Percentiles rank a stretch among this genome's conserved stretches.
phyloP scores from a whole-genome alignment of 1,140 invertebrate genomes.

The Dendrolimus kikuchii region DNA sequence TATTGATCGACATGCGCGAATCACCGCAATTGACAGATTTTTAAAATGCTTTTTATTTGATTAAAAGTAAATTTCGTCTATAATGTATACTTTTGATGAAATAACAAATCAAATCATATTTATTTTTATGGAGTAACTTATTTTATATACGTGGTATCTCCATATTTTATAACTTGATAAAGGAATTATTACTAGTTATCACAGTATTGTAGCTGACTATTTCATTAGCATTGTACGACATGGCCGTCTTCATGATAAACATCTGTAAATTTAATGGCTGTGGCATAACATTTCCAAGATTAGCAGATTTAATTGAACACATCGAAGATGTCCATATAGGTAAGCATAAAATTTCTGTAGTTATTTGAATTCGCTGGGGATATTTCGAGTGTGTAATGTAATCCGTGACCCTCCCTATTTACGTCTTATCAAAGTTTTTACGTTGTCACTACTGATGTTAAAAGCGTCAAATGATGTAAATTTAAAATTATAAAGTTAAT shows the following conservation, averaged over 20 bases:
- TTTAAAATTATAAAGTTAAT: conserved; percentile 7
- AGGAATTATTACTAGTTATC: conserved; percentile 10
- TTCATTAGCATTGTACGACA: conserved; percentile 68
- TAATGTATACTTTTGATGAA: too few species aligned
- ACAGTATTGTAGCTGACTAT: conserved; percentile 48
- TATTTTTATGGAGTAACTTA: too few species aligned
- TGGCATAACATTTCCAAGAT: conserved; percentile 84
- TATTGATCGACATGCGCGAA: conserved; percentile 48
- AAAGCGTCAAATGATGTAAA: conserved; percentile 24
- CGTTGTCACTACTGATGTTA: conserved; percentile 55
- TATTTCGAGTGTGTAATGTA: conserved; percentile 36
- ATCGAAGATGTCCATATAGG: conserved; percentile 90
- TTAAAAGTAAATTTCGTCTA: neutral
- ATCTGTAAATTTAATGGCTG: conserved; percentile 90
- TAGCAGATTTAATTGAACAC: conserved; percentile 86
- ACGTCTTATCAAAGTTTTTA: conserved; percentile 57
- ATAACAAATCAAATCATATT: too few species aligned
- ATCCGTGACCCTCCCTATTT: conserved; percentile 40
- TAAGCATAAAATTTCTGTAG: conserved; percentile 68
- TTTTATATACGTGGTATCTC: too few species aligned
- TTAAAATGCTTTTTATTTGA: conserved; percentile 28
- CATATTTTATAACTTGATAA: conserved; percentile 3
- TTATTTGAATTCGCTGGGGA: conserved; percentile 16
- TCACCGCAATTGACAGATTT: conserved; percentile 43
- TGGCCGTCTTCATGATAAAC: conserved; percentile 91